These are phyloP conservation scores for Porites australiensis DNA, from an alignment of 64 coral and sea anemone species.

Conservation along the genomic window DNA sequence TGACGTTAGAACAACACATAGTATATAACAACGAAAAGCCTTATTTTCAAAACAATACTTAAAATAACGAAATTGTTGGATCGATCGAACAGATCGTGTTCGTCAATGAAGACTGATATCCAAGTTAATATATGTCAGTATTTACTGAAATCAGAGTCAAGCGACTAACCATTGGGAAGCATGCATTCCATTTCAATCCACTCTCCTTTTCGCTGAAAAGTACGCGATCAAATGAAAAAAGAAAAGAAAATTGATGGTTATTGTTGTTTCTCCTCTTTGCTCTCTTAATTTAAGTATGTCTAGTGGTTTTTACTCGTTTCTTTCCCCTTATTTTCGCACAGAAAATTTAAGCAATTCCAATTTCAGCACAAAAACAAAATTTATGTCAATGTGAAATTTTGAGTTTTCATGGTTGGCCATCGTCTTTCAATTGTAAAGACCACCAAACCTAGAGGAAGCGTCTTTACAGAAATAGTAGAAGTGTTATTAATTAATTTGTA, in stretches of 20 bases:
- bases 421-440: no score
- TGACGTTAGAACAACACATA: not conserved
- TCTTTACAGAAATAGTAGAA: no score
- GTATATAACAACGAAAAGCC: not conserved
- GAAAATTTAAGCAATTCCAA: no score
- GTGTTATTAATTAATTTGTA: no score
- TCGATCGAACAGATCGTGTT: not conserved
- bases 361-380: no score
- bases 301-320: not conserved
- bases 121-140: slow-evolving; percentile 20
- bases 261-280: not conserved
- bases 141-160: slow-evolving; percentile 9
- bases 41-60: not conserved
- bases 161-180: slow-evolving; percentile 41
- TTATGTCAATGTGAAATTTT: no score
- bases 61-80: not conserved
- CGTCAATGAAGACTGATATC: not conserved
- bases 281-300: not conserved
- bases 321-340: not conserved
- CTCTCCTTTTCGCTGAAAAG: slow-evolving; percentile 46
- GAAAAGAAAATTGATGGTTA: slow-evolving; percentile 34
- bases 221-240: slow-evolving; percentile 14
- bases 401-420: no score
- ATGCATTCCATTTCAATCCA: slow-evolving; percentile 60
- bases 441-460: no score